Evolutionary conservation across 1,140 invertebrate genomes (phyloP).

Genomic region (Sminthurides bifidus): DNA sequence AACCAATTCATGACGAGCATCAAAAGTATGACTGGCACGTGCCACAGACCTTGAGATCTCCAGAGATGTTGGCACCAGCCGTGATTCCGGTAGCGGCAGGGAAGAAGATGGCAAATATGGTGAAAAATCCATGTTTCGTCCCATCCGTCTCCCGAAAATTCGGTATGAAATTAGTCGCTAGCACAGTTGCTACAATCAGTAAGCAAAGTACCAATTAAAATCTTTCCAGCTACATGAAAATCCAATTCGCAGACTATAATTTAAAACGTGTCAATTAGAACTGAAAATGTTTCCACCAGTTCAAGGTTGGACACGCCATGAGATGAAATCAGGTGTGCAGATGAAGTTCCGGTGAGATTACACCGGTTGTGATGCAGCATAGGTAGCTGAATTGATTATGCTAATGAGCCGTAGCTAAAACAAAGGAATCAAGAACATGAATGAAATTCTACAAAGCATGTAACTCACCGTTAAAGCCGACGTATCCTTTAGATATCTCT

Average conservation of each 20-base stretch:
- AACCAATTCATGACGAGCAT: no score
- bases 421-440: no score
- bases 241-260: no score
- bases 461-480: conserved; percentile 43
- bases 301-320: neutral
- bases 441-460: no score
- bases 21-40: no score
- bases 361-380: no score
- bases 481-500: conserved; percentile 42
- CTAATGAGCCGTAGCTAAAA: no score
- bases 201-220: conserved; percentile 8
- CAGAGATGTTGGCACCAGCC: conserved; percentile 68
- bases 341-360: no score
- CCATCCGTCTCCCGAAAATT: conserved; percentile 37
- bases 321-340: neutral
- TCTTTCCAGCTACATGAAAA: no score
- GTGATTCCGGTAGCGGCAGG: conserved; percentile 35
- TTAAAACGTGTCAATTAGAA: no score
- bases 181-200: conserved; percentile 32
- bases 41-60: conserved; percentile 69
- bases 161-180: conserved; percentile 39
- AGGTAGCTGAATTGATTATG: no score
- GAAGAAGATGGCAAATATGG: conserved; percentile 45
- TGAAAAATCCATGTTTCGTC: conserved; percentile 41
- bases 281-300: no score